Base-by-base conservation (phyloP, 1,140 invertebrate species). In the Laupala kohalensis region DNA sequence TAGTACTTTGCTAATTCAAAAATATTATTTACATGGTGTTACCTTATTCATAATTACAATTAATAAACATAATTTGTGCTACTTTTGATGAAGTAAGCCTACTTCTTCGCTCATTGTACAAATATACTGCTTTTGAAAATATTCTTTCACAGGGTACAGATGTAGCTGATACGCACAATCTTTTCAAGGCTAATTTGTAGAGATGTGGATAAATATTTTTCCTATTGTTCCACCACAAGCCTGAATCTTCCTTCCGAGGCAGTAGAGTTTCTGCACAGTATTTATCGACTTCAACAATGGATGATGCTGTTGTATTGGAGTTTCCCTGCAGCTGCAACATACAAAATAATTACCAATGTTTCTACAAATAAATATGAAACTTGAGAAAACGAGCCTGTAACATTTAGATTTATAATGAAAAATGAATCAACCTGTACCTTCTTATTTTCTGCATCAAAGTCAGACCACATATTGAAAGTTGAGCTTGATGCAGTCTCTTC, bases 71-170 rank as follows among this genome's bases (percentile, higher is more conserved):
- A 19, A 75, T 64, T 53, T 73, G 64, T 4, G 63, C 37, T 25
- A 75, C 24, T 37, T 75, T 74, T 67, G 68, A 19, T 2, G 28
- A 69, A 24, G 25, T 74, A 19, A 76, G 69, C 24, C 71, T 70
- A 25, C 72, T 75, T 19, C 76, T 69, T 67, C 69, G 71, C 37
- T 74, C 72, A 64, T 71, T 73, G 5, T 73, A 26, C 3, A 77
- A 69, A 25, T 75, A 69, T 13, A 74, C 75, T 13, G 76, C 76
- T 25, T 74, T 73, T 3, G 75, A 76, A 75, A 78, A 78, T 29
- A 77, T 29, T 12, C 77, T 67, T 73, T 78, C 77, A 28, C 74
- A 78, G 1, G 77, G 76, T 0, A 76, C 76, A 13, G 76, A 77
- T 19, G 78, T 76, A 4, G 76, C 76, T 5, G 72, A 23, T 12